Evolutionary conservation across 1,140 invertebrate genomes (phyloP).

Genomic region (Chrysoperla carnea): DNA sequence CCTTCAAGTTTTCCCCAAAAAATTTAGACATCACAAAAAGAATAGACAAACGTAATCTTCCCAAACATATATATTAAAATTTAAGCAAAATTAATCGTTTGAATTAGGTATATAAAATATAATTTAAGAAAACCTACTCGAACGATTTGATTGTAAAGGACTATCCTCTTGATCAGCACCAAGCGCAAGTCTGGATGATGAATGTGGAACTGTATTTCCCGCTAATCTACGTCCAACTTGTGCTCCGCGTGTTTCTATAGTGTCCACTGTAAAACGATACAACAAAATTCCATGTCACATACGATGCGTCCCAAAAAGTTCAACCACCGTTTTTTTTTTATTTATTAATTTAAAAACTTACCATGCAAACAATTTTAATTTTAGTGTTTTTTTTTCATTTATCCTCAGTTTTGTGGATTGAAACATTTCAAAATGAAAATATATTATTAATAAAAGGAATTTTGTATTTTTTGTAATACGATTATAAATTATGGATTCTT

Average conservation of each 20-base stretch:
- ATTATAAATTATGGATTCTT: no score
- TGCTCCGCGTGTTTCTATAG: slow-evolving; percentile 34
- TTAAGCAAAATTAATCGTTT: no score
- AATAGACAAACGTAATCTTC: no score
- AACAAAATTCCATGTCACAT: slow-evolving; percentile 8
- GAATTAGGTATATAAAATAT: no score
- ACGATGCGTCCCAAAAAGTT: neutral
- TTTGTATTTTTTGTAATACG: no score
- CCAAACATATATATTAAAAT: no score
- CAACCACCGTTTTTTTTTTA: neutral
- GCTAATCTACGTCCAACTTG: slow-evolving; percentile 41
- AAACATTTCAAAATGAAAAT: no score
- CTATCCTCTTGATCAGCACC: slow-evolving; percentile 50
- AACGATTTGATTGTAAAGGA: slow-evolving; percentile 51
- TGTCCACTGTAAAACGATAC: slow-evolving; percentile 23
- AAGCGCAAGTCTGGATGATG: slow-evolving; percentile 32
- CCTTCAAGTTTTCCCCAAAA: no score
- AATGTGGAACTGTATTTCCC: slow-evolving; percentile 30
- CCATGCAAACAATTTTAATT: neutral
- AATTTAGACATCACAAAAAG: no score
- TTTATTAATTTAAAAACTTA: neutral
- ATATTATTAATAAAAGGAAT: no score
- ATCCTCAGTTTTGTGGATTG: neutral
- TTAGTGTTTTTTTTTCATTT: neutral
- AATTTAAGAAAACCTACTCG: slow-evolving; percentile 40